phyloP scores from a whole-genome alignment of 2,797 vertebrate species.

The Xiphorhynchus erythropygius region DNA sequence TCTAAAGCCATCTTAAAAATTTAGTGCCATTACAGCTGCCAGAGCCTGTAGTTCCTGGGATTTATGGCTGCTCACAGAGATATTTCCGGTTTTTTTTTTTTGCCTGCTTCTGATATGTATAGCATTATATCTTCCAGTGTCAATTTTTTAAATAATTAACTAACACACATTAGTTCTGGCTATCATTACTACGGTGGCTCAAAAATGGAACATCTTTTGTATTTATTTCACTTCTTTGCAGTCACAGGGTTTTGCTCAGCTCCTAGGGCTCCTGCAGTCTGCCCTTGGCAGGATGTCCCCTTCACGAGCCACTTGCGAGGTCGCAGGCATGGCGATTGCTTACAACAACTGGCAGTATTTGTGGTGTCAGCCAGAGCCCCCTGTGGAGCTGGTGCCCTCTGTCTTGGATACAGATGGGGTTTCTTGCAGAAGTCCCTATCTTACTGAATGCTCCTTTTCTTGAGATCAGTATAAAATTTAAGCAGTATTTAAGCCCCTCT shows the following conservation, averaged over 20 bases:
- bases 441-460: not conserved
- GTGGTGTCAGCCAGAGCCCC: not conserved
- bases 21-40: not conserved
- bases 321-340: accelerated
- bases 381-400: not conserved
- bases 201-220: not conserved
- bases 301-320: not conserved
- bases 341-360: not conserved
- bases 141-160: not conserved
- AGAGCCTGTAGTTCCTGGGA: not conserved
- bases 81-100: not conserved
- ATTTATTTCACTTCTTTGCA: not conserved
- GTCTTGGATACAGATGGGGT: not conserved
- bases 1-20: constrained; percentile 7
- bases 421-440: not conserved
- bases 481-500: not conserved
- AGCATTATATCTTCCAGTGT: not conserved
- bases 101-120: not conserved
- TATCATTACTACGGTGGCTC: not conserved
- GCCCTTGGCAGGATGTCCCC: not conserved
- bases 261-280: not conserved
- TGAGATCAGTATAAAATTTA: not conserved
- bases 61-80: not conserved
- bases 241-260: not conserved
- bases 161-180: not conserved